Evolutionary conservation across 2,888 invertebrate species (phyloP), one percentile per base, ranked within the genome.

Genomic region (Liposcelis brunnea): DNA sequence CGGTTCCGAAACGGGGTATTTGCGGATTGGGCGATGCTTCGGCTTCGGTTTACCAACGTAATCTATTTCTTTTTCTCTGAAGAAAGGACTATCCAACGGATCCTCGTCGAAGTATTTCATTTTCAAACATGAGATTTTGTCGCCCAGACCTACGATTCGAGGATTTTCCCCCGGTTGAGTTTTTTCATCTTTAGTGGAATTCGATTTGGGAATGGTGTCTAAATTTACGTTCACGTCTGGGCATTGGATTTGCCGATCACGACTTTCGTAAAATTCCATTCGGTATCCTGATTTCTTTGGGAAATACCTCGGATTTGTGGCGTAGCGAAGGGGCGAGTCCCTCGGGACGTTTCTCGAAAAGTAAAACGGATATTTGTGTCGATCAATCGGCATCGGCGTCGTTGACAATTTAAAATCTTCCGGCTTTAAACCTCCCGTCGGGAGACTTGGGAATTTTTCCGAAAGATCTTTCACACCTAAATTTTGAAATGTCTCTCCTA

Each of bases 1-100:
- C 16, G 15, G 7, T 16, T 40, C 21, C 19, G 16, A 40, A 26
- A 26, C 26, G 4, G 26, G 26, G 26, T 26, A 8, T 26, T 26
- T 26, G 8, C 26, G 26, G 8, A 26, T 26, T 6, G 26, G 26
- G 4, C 8, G 26, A 6, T 26, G 4, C 4, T 26, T 26, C 26
- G 5, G 26, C 8, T 26, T 26, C 26, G 26, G 26, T 8, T 26
- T 26, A 6, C 26, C 26, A 8, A 26, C 26, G 26, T 26, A 26
- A 8, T 26, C 26, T 4, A 26, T 26, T 26, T 53, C 46, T 40
- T 59, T 57, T 43, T 67, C 66, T 32, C 57, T 52, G 53, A 83
- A 83, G 52, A 83, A 67, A 1, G 81, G 82, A 62, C 75, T 82
- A 52, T 81, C 81, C 45, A 83, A 60, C 1, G 83, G 83, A 59